Evolutionary conservation across 2,113 vertebrate genomes (phyloP).

Genomic region (Alosa alosa): DNA sequence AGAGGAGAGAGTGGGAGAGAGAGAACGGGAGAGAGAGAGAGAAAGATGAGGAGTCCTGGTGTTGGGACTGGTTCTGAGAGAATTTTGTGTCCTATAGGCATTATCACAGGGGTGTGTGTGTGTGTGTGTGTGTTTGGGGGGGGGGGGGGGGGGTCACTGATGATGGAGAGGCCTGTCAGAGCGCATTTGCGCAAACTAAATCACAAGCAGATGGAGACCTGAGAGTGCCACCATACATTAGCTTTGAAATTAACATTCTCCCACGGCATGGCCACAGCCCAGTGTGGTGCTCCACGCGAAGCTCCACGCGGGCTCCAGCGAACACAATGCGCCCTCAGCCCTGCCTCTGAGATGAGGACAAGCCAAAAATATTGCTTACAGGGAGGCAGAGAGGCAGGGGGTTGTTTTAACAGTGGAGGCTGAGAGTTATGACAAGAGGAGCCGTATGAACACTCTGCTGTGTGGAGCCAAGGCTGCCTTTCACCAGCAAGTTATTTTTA

Average conservation of each 20-base stretch:
- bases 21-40: not conserved
- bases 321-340: not conserved
- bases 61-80: not conserved
- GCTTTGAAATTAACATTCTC: constrained; percentile 35
- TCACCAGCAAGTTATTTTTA: not conserved
- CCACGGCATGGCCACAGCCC: not conserved
- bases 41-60: not conserved
- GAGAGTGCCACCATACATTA: constrained; percentile 38
- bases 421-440: not conserved
- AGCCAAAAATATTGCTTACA: not conserved
- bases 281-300: not conserved
- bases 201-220: constrained; percentile 33
- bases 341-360: not conserved
- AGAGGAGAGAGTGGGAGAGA: not conserved
- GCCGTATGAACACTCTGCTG: not conserved
- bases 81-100: constrained; percentile 29
- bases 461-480: not conserved
- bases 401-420: not conserved
- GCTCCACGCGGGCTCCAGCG: not conserved
- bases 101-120: constrained; percentile 34
- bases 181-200: constrained; percentile 34
- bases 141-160: not conserved
- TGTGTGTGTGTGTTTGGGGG: not conserved
- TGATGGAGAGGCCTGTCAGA: constrained; percentile 48
- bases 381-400: not conserved